These are phyloP conservation scores for Matsumurasca onukii DNA, from an alignment of 1,140 invertebrate genomes.

Conservation along the genomic window DNA sequence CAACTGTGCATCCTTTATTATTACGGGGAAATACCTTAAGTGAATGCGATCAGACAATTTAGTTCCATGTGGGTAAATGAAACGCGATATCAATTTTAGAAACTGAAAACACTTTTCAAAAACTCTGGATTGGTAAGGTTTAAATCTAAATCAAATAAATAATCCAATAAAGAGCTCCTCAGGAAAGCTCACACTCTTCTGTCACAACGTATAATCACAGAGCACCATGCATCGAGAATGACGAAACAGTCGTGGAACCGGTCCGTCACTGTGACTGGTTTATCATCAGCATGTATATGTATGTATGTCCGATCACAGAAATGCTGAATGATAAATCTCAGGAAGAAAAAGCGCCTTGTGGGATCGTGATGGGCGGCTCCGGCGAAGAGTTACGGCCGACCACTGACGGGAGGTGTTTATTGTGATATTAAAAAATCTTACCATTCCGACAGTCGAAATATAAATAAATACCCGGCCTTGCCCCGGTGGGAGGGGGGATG, in stretches of 20 bases:
- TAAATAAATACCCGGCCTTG: slow-evolving; percentile 27
- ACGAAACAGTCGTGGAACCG: neutral
- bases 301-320: slow-evolving; percentile 31
- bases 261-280: slow-evolving; percentile 8
- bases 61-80: too few species aligned
- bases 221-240: too few species aligned
- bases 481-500: neutral
- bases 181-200: too few species aligned
- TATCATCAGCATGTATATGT: slow-evolving; percentile 9
- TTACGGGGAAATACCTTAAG: too few species aligned
- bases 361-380: slow-evolving; percentile 14
- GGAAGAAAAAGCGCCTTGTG: slow-evolving; percentile 18
- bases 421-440: slow-evolving; percentile 35
- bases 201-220: too few species aligned
- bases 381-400: slow-evolving; percentile 23
- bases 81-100: too few species aligned
- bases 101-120: too few species aligned
- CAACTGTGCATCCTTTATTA: too few species aligned
- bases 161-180: too few species aligned
- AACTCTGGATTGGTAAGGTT: too few species aligned
- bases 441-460: slow-evolving; percentile 34
- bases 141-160: too few species aligned
- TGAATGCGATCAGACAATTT: too few species aligned
- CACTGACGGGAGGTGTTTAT: slow-evolving; percentile 33
- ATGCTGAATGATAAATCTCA: slow-evolving; percentile 31